Percentiles rank a stretch among this genome's conserved stretches.
Evolutionary conservation across 2,888 invertebrate genomes (phyloP).

Genomic region (Coenonympha glycerion): DNA sequence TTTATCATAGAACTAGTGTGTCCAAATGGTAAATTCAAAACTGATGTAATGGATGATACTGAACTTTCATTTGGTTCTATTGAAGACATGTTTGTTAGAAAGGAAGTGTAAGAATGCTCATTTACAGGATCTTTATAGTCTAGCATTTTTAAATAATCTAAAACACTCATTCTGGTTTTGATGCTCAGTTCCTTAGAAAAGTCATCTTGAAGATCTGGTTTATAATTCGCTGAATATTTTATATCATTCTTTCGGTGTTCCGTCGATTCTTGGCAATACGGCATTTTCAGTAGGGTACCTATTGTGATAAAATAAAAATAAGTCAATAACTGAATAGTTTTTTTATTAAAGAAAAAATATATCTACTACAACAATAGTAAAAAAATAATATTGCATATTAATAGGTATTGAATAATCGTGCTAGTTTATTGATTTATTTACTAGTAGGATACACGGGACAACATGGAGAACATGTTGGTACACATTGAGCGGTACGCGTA

Average conservation of each 20-base stretch:
- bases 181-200: conserved; percentile 10
- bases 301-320: conserved; percentile 40
- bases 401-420: background rate
- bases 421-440: conserved; percentile 25
- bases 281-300: conserved; percentile 55
- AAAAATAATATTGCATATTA: conserved; percentile 20
- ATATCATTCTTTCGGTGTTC: conserved; percentile 41
- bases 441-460: conserved; percentile 28
- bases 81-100: background rate
- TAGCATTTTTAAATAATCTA: conserved; percentile 4
- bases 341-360: background rate
- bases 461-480: conserved; percentile 41
- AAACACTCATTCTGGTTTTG: background rate
- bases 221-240: conserved; percentile 22
- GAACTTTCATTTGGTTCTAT: background rate
- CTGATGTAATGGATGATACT: background rate
- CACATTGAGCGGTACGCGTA: conserved; percentile 57
- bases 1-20: conserved; percentile 7
- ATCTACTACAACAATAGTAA: conserved; percentile 16
- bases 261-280: conserved; percentile 45
- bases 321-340: conserved; percentile 15
- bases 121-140: background rate
- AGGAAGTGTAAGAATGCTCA: background rate
- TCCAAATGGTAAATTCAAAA: background rate
- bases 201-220: conserved; percentile 20